A percentile compares a stretch with the other conserved stretches of the same genome.
phyloP scores from a whole-genome alignment of 2,113 vertebrate species.

The Lontra canadensis region DNA sequence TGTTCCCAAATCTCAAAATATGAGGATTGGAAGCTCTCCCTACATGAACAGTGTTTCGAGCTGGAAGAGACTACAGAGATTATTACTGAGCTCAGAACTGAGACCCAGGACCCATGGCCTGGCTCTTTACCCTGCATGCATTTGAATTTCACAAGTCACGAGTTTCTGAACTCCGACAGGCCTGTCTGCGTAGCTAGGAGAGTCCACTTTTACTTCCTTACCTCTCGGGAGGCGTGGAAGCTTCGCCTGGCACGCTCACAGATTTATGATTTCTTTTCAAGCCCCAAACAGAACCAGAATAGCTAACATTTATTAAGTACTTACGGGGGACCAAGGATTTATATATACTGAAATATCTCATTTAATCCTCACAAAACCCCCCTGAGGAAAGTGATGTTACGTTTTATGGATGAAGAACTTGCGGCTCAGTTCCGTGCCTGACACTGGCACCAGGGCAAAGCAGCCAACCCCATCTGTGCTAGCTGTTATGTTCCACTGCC shows the following conservation, averaged over 20 bases:
- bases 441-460: background rate
- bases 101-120: background rate
- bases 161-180: slow-evolving; percentile 6
- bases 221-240: background rate
- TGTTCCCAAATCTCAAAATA: background rate
- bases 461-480: background rate
- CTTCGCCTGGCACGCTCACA: background rate
- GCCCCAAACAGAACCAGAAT: background rate
- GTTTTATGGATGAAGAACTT: background rate
- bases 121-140: background rate
- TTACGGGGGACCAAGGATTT: background rate
- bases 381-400: background rate
- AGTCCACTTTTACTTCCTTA: background rate
- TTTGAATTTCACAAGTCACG: background rate
- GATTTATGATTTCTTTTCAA: slow-evolving; percentile 25
- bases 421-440: background rate
- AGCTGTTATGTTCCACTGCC: background rate
- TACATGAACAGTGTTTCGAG: background rate
- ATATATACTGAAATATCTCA: background rate
- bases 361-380: background rate
- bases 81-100: background rate
- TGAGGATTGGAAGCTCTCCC: background rate
- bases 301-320: background rate
- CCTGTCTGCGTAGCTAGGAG: background rate
- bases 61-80: background rate